Conservation (phyloP, 2,113 vertebrate genomes). For the Campylomormyrus numenius region DNA sequence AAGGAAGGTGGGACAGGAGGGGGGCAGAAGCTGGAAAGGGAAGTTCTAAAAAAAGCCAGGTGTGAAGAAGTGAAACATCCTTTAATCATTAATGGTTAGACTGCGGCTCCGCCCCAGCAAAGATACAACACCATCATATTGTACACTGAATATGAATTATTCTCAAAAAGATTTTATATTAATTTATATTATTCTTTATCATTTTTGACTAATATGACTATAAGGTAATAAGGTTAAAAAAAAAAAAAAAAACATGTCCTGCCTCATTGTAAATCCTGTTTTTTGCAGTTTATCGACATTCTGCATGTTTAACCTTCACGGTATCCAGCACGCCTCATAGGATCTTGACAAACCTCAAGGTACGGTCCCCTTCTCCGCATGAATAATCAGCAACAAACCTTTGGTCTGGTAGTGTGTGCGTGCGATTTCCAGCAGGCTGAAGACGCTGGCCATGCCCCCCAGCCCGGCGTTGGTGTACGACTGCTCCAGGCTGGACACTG, state of each 20-base stretch:
- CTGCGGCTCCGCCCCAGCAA: not conserved
- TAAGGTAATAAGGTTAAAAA: not conserved
- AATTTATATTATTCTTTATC: not conserved
- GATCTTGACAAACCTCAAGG: not conserved
- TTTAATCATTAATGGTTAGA: not conserved
- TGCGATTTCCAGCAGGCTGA: slow-evolving; percentile 87
- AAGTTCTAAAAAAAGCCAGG: slow-evolving; percentile 29
- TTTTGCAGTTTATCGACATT: not conserved
- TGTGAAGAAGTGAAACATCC: not conserved
- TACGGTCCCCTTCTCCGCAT: not conserved
- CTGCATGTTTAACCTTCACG: not conserved
- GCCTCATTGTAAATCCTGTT: not conserved
- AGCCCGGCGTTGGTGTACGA: slow-evolving; percentile 90
- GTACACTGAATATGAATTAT: not conserved
- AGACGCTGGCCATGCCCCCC: slow-evolving; percentile 96
- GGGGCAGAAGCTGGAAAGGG: not conserved
- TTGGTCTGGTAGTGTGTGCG: slow-evolving; percentile 96
- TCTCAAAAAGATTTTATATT: not conserved
- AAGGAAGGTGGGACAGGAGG: slow-evolving; percentile 21
- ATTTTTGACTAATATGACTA: not conserved
- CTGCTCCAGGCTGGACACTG: slow-evolving; percentile 88
- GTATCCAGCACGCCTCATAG: not conserved
- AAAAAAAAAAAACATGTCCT: not conserved
- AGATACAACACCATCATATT: not conserved
- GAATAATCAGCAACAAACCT: slow-evolving; percentile 30